phyloP scores from a whole-genome alignment of 2,888 invertebrate species.

The Cerceris rybyensis region DNA sequence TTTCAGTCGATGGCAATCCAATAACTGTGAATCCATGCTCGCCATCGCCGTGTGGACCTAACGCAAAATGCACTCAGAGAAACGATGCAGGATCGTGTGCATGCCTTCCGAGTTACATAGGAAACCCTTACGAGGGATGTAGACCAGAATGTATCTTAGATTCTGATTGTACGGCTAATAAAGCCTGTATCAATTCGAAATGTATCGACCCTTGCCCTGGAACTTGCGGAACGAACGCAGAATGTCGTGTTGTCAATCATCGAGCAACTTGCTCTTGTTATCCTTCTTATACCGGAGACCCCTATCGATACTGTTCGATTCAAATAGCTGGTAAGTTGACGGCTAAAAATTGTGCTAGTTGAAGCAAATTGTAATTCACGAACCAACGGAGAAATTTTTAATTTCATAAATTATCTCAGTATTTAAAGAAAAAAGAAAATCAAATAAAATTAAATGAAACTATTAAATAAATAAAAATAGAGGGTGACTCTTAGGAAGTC shows the following conservation, averaged over 20 bases:
- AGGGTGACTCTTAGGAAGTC: too few relatives aligned
- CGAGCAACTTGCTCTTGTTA: conserved; percentile 86
- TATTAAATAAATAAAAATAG: too few relatives aligned
- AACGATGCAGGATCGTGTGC: conserved; percentile 83
- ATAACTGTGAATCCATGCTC: conserved; percentile 73
- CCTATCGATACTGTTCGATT: conserved; percentile 88
- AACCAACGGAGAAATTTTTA: too few relatives aligned
- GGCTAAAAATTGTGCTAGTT: too few relatives aligned
- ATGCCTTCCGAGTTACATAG: conserved; percentile 83
- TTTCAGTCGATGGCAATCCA: conserved; percentile 37
- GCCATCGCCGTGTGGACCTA: conserved; percentile 83
- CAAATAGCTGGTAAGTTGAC: conserved; percentile 59
- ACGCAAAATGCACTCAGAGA: conserved; percentile 83
- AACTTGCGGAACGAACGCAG: conserved; percentile 82
- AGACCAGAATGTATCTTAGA: conserved; percentile 84
- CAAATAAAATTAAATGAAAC: too few relatives aligned
- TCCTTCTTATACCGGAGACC: conserved; percentile 83
- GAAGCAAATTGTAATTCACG: too few relatives aligned
- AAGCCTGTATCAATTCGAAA: conserved; percentile 84
- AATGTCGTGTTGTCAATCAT: conserved; percentile 79
- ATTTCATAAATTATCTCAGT: too few relatives aligned
- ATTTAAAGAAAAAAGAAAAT: too few relatives aligned
- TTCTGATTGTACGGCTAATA: conserved; percentile 84
- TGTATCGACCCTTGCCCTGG: conserved; percentile 85
- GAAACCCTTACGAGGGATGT: conserved; percentile 85